These are phyloP conservation scores for Urocynchramus pylzowi DNA, from an alignment of 2,113 vertebrate genomes.

Conservation along the genomic window DNA sequence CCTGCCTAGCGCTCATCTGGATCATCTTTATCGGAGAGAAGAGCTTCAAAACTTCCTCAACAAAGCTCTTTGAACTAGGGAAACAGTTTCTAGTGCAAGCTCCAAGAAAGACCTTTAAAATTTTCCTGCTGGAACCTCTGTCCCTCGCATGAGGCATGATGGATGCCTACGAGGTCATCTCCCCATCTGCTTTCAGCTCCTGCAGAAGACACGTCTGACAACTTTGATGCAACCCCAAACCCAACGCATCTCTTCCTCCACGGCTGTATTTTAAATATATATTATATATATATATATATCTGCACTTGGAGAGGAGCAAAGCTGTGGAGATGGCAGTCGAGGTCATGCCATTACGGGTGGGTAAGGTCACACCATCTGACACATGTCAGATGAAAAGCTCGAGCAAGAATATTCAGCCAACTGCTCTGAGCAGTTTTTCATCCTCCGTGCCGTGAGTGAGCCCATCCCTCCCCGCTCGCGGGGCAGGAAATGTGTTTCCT, in stretches of 20 bases:
- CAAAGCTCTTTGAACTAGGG: background rate
- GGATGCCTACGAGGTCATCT: background rate
- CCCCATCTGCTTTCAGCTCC: constrained; percentile 19
- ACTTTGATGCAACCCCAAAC: constrained; percentile 10
- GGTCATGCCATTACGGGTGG: background rate
- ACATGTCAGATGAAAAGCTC: constrained; percentile 16
- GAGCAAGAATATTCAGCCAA: background rate
- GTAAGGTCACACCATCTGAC: constrained; percentile 33
- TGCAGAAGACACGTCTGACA: constrained; percentile 14
- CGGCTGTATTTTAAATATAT: background rate
- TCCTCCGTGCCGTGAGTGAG: fast-evolving
- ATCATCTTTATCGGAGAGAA: background rate
- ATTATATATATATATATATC: background rate
- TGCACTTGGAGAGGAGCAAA: background rate
- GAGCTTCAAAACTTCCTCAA: background rate
- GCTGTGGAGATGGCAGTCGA: background rate
- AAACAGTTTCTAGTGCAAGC: background rate
- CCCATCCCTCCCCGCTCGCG: fast-evolving
- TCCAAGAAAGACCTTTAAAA: background rate
- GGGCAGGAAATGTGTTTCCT: background rate
- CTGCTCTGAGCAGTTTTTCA: background rate
- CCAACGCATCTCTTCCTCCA: background rate
- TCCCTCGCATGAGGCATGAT: background rate
- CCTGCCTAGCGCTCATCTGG: background rate
- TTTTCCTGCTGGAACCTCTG: background rate